A percentile compares a stretch with the other conserved stretches of the same genome.
These are phyloP conservation scores for Dascillus cervinus DNA, from an alignment of 2,888 invertebrate genomes.

Conservation along the genomic window DNA sequence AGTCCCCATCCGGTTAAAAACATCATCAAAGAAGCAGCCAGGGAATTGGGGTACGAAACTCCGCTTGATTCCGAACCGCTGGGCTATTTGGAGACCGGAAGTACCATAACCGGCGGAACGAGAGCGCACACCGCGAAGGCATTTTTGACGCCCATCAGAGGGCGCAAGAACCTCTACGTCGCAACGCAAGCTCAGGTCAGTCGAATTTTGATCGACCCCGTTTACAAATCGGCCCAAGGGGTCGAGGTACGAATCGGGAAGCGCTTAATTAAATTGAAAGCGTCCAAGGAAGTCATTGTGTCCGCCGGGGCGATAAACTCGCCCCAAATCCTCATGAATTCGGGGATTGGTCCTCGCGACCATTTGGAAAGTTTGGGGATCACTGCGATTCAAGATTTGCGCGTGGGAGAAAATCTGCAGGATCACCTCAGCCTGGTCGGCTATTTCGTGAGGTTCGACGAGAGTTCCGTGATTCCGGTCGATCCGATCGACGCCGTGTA, in stretches of 20 bases:
- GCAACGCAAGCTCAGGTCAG: constrained; percentile 49
- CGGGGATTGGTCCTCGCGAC: no score
- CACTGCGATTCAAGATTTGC: no score
- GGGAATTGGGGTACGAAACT: no score
- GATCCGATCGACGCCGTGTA: no score
- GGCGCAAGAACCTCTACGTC: constrained; percentile 50
- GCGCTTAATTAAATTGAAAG: constrained; percentile 36
- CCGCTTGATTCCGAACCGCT: constrained; percentile 56
- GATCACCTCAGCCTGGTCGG: no score
- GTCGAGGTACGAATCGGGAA: constrained; percentile 36
- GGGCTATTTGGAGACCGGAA: constrained; percentile 19
- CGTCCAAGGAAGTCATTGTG: constrained; percentile 73
- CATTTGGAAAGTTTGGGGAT: no score
- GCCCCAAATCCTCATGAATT: no score
- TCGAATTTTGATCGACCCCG: constrained; percentile 37
- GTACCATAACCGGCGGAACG: constrained; percentile 34
- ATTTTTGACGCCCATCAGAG: constrained; percentile 40
- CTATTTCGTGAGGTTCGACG: no score
- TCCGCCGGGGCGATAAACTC: constrained; percentile 85
- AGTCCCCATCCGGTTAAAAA: constrained; percentile 8
- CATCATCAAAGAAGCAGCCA: constrained; percentile 12
- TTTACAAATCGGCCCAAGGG: constrained; percentile 32
- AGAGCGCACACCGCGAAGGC: constrained; percentile 38
- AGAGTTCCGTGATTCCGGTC: no score
- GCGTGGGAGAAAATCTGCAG: no score